Percentiles rank a stretch among this genome's conserved stretches.
Conservation (phyloP, 1,140 invertebrate species). For the Brachystomella parvula region DNA sequence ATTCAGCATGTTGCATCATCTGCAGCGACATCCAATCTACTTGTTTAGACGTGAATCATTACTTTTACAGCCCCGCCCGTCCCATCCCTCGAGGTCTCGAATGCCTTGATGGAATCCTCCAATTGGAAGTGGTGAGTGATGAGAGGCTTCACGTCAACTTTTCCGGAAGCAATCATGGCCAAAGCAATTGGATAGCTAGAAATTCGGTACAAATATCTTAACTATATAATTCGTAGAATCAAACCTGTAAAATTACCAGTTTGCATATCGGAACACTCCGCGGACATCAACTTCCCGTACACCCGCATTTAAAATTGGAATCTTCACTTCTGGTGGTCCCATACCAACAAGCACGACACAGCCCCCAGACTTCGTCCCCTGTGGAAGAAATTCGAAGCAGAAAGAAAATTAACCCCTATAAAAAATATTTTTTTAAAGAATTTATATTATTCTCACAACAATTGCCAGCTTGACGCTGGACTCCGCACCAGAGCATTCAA, state of each 20-base stretch:
- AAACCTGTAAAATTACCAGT: conserved; percentile 56
- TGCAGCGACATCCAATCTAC: too few relatives aligned
- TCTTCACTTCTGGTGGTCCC: conserved; percentile 63
- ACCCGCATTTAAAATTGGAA: conserved; percentile 72
- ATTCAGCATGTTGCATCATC: too few relatives aligned
- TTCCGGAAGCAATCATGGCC: conserved; percentile 70
- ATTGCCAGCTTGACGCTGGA: conserved; percentile 35
- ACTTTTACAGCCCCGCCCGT: conserved; percentile 74
- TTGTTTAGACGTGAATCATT: conserved; percentile 67
- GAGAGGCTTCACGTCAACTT: conserved; percentile 75
- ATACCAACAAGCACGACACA: conserved; percentile 75
- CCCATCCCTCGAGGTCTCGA: conserved; percentile 67
- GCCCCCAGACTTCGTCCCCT: conserved; percentile 78
- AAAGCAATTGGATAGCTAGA: conserved; percentile 74
- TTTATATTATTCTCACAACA: conserved; percentile 20
- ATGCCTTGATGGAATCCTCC: conserved; percentile 76
- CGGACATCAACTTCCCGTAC: conserved; percentile 79
- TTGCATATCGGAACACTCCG: conserved; percentile 84
- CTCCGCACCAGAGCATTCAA: conserved; percentile 52
- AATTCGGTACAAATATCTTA: conserved; percentile 43
- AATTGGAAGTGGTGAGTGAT: conserved; percentile 84
- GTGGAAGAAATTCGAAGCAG: too few relatives aligned
- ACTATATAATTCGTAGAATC: conserved; percentile 48
- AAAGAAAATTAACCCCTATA: not conserved
- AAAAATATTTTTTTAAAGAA: not conserved